Conservation (phyloP, 2,888 invertebrate genomes). For the Leptopterna dolabrata region DNA sequence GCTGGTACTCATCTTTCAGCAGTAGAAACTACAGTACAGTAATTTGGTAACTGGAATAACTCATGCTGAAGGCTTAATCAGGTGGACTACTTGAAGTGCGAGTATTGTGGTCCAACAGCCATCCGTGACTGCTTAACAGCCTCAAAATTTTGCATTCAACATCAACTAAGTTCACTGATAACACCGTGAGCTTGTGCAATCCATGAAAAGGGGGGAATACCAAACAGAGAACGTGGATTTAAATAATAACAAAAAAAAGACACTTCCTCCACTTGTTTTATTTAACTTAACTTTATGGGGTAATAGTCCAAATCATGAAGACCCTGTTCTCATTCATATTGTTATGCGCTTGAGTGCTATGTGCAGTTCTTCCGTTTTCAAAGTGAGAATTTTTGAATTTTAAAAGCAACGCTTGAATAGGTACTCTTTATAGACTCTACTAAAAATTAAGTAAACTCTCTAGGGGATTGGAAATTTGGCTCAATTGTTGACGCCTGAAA, state of each 20-base stretch:
- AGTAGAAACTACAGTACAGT: too few species aligned
- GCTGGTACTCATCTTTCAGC: too few species aligned
- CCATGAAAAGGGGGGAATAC: not conserved
- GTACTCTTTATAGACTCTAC: too few species aligned
- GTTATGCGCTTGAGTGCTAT: not conserved
- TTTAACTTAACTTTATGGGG: not conserved
- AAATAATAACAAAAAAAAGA: not conserved
- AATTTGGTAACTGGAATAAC: too few species aligned
- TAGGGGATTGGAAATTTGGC: not conserved
- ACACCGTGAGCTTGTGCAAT: not conserved
- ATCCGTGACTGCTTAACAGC: too few species aligned
- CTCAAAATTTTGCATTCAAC: too few species aligned
- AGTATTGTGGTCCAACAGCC: too few species aligned
- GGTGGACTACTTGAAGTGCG: too few species aligned
- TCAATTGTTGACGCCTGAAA: not conserved
- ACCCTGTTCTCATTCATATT: slow-evolving; percentile 11
- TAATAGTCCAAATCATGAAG: not conserved
- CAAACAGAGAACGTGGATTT: not conserved
- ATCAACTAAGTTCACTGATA: too few species aligned
- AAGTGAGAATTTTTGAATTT: not conserved
- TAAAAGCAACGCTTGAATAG: not conserved
- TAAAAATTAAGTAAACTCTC: too few species aligned
- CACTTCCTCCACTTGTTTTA: not conserved
- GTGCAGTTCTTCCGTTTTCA: not conserved
- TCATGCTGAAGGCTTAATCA: too few species aligned